Evolutionary conservation across 2,113 vertebrate species (phyloP).

Genomic region (Mirza zaza): DNA sequence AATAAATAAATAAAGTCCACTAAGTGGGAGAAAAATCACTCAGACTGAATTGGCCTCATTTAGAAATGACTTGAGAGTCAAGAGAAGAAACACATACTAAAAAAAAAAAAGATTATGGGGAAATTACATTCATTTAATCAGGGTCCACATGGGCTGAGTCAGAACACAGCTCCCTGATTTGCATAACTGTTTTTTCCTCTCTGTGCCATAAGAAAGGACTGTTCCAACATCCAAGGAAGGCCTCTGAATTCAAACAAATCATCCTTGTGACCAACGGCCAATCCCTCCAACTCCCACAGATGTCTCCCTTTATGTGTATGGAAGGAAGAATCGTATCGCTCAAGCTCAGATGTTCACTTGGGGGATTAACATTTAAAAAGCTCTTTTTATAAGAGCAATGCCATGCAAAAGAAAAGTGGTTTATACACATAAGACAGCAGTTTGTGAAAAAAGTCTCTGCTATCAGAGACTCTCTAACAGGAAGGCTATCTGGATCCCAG

Average conservation of each 20-base stretch:
- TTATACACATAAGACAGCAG: background rate
- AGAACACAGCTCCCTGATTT: background rate
- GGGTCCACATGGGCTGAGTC: background rate
- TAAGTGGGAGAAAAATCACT: background rate
- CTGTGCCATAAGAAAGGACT: background rate
- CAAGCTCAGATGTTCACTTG: background rate
- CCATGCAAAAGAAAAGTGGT: background rate
- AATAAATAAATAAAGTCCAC: background rate
- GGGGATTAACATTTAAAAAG: background rate
- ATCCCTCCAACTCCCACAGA: background rate
- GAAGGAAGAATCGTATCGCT: background rate
- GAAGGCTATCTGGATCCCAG: background rate
- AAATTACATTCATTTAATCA: background rate
- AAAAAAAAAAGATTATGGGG: background rate
- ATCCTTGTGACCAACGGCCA: background rate
- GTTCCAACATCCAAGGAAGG: background rate
- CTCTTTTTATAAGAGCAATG: background rate
- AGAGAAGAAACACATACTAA: background rate
- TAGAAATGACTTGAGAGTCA: background rate
- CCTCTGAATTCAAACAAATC: background rate
- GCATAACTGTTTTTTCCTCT: background rate
- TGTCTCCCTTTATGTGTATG: background rate
- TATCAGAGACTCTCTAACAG: background rate
- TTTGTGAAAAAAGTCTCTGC: background rate
- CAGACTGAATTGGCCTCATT: background rate